These are phyloP conservation scores for Ophraella communa DNA, from an alignment of 2,888 invertebrate genomes.

Conservation along the genomic window DNA sequence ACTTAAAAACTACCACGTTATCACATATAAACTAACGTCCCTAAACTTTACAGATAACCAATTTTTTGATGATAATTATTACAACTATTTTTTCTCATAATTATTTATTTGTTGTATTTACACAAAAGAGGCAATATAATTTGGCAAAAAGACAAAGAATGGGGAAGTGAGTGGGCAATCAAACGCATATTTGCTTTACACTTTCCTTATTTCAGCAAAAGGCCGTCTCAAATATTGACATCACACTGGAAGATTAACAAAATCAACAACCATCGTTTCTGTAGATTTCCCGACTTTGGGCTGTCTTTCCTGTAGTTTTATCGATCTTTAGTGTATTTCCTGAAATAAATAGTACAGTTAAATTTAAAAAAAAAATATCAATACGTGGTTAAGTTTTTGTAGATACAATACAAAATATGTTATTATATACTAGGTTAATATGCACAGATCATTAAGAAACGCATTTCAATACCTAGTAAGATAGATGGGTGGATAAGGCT, in stretches of 20 bases:
- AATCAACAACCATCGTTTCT: conserved; percentile 39
- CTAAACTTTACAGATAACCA: background rate
- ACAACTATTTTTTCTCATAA: conserved; percentile 13
- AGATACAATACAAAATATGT: too few relatives aligned
- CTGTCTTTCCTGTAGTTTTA: conserved; percentile 28
- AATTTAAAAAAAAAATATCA: background rate
- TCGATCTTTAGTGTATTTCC: conserved; percentile 1
- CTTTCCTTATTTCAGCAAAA: conserved; percentile 39
- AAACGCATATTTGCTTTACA: conserved; percentile 36
- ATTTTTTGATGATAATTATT: too few relatives aligned
- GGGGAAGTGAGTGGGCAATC: conserved; percentile 34
- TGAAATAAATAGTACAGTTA: background rate
- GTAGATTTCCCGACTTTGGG: conserved; percentile 28
- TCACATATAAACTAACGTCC: too few relatives aligned
- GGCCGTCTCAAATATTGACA: conserved; percentile 40
- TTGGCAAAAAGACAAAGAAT: conserved; percentile 15
- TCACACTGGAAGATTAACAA: conserved; percentile 37
- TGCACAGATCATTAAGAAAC: too few relatives aligned
- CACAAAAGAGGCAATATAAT: conserved; percentile 22
- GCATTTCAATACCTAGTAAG: too few relatives aligned
- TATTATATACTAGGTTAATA: too few relatives aligned
- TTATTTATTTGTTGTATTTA: conserved; percentile 26
- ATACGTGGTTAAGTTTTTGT: too few relatives aligned
- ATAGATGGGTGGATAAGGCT: too few relatives aligned
- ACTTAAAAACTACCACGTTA: too few relatives aligned